Evolutionary conservation across 2,888 invertebrate genomes (phyloP), one percentile per base, ranked within the genome.

Genomic region (Limnephilus marmoratus): DNA sequence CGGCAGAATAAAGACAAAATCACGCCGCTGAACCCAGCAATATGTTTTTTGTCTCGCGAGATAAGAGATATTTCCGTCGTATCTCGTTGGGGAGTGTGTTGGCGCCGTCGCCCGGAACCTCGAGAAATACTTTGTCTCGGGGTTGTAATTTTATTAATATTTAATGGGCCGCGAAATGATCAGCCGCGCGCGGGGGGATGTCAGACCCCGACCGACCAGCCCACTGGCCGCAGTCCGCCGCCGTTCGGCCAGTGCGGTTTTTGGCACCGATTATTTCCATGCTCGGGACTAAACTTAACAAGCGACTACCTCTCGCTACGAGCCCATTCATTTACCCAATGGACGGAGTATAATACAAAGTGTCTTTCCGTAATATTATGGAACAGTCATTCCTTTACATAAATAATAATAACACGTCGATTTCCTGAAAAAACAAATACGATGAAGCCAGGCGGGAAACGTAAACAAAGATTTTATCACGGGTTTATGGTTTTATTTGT

Each of bases 91-190:
- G 4, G 11, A 24, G 68, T 34, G 34, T 12, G 83, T 24, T 37
- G 49, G 49, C 24, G 37, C 18, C 24, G 15, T 82, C 31, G 37
- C 37, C 37, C 18, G 31, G 34, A 37, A 83, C 83, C 83, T 83
- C 68, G 68, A 68, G n/a, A 68, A 68, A 68, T 68, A 68, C 68
- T 68, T 68, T 68, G 68, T 68, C 68, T 68, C 68, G 68, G 68
- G 68, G 68, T 9, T 68, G 68, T 24, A 24, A 24, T 68, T 18
- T 37, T 83, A 83, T 34, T 24, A 34, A 83, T 41, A 83, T 41
- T 83, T 83, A 37, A 83, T 83, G 83, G 41, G 18, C 24, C 37
- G 83, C 37, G 83, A 83, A 83, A 83, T 83, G 37, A 83, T 83
- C 83, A 68, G 68, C 68, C 9, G 9, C 68, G 9, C 24, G 68